A percentile compares a stretch with the other conserved stretches of the same genome.
Evolutionary conservation across 2,113 vertebrate genomes (phyloP).

Genomic region (Larimichthys crocea): DNA sequence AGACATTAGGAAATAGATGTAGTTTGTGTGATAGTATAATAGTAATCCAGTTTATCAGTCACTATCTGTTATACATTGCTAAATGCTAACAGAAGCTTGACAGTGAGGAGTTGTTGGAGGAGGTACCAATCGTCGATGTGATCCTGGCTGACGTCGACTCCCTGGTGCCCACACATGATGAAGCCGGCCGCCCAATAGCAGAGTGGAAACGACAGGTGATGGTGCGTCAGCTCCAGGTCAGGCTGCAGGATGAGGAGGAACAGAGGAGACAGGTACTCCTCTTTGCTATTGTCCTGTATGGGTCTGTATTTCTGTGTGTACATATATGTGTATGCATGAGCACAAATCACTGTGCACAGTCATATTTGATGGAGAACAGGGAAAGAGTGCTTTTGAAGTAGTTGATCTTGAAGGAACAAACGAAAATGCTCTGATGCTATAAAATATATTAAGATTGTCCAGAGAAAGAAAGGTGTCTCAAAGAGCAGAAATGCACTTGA

Average conservation of each 20-base stretch:
- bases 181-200: constrained; percentile 87
- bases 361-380: neutral
- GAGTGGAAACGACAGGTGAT: constrained; percentile 99
- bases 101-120: constrained; percentile 19
- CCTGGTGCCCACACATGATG: constrained; percentile 92
- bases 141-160: constrained; percentile 87
- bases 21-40: neutral
- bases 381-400: no score
- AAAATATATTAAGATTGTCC: neutral
- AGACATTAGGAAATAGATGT: neutral
- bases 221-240: constrained; percentile 90
- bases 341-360: neutral
- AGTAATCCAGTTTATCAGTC: neutral
- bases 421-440: neutral
- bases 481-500: neutral
- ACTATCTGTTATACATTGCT: constrained; percentile 22
- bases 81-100: constrained; percentile 69
- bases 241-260: constrained; percentile 81
- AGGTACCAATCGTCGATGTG: constrained; percentile 61
- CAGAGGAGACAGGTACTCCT: constrained; percentile 81
- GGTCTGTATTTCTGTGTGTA: neutral
- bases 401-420: neutral
- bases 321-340: neutral
- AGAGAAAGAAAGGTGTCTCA: neutral
- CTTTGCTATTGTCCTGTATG: neutral